Evolutionary conservation across 1,140 invertebrate species (phyloP).

Genomic region (Formica selysi): DNA sequence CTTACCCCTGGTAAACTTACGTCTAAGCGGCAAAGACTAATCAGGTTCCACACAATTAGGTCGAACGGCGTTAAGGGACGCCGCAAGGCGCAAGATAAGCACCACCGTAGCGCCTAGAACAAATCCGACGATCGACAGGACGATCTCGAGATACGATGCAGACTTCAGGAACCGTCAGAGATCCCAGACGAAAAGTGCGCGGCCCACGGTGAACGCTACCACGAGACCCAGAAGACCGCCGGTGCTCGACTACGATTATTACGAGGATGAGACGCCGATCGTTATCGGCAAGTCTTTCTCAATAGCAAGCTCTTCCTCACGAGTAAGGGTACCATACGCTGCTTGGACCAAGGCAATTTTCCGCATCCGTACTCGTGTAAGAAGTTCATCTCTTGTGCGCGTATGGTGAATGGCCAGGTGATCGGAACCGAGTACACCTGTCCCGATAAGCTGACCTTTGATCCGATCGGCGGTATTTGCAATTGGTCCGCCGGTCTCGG

Average conservation of each 20-base stretch:
- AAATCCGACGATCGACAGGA: slow-evolving; percentile 65
- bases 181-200: slow-evolving; percentile 68
- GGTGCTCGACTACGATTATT: slow-evolving; percentile 89
- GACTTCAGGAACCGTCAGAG: slow-evolving; percentile 78
- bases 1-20: slow-evolving; percentile 10
- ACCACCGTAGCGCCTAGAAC: slow-evolving; percentile 85
- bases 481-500: slow-evolving; percentile 94
- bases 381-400: slow-evolving; percentile 95
- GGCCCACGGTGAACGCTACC: slow-evolving; percentile 67
- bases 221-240: slow-evolving; percentile 81
- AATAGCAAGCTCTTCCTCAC: slow-evolving; percentile 88
- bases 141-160: slow-evolving; percentile 75
- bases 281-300: slow-evolving; percentile 86
- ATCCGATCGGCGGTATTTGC: slow-evolving; percentile 95
- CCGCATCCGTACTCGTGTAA: slow-evolving; percentile 95
- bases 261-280: slow-evolving; percentile 88
- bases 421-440: slow-evolving; percentile 95
- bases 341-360: slow-evolving; percentile 95
- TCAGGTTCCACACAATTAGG: slow-evolving; percentile 78
- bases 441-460: slow-evolving; percentile 93
- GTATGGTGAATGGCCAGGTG: slow-evolving; percentile 91
- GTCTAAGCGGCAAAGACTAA: slow-evolving; percentile 59
- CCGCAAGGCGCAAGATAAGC: slow-evolving; percentile 84
- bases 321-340: slow-evolving; percentile 89
- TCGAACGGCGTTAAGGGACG: slow-evolving; percentile 81